These are phyloP conservation scores for Philotrypesis tridentata DNA, from an alignment of 1,140 invertebrate genomes.

Conservation along the genomic window DNA sequence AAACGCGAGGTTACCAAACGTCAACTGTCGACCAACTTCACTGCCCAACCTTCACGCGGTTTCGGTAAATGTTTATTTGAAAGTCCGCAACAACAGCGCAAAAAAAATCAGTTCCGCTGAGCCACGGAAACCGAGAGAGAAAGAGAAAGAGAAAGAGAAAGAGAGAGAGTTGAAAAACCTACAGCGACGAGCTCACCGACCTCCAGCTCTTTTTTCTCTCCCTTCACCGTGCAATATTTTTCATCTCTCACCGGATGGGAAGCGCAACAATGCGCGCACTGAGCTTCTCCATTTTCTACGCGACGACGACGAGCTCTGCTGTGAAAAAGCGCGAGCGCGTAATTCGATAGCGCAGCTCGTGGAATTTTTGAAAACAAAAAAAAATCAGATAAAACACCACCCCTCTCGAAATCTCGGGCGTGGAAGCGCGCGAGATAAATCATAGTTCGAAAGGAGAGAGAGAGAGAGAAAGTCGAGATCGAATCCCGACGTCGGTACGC, in stretches of 20 bases:
- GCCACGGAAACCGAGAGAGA: too few relatives aligned
- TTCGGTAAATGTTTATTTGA: too few relatives aligned
- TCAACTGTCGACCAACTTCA: too few relatives aligned
- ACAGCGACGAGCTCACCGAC: neutral
- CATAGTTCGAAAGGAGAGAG: neutral
- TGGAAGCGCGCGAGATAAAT: neutral
- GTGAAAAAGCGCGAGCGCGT: neutral
- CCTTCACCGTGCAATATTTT: neutral
- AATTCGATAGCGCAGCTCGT: neutral
- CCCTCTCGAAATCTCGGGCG: neutral
- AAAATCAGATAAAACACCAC: neutral
- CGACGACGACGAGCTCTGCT: neutral
- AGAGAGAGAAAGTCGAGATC: slow-evolving; percentile 52
- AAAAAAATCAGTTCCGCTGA: too few relatives aligned
- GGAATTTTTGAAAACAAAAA: neutral
- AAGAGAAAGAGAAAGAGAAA: too few relatives aligned
- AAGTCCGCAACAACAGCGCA: too few relatives aligned
- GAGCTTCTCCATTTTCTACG: neutral
- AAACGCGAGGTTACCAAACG: too few relatives aligned
- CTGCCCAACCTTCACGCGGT: too few relatives aligned
- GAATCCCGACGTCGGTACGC: slow-evolving; percentile 42
- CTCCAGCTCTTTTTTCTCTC: neutral
- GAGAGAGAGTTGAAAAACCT: neutral
- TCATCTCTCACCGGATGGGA: neutral
- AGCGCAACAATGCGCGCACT: neutral